Evolutionary conservation across 2,113 vertebrate genomes (phyloP).

Genomic region (Hipposideros armiger): DNA sequence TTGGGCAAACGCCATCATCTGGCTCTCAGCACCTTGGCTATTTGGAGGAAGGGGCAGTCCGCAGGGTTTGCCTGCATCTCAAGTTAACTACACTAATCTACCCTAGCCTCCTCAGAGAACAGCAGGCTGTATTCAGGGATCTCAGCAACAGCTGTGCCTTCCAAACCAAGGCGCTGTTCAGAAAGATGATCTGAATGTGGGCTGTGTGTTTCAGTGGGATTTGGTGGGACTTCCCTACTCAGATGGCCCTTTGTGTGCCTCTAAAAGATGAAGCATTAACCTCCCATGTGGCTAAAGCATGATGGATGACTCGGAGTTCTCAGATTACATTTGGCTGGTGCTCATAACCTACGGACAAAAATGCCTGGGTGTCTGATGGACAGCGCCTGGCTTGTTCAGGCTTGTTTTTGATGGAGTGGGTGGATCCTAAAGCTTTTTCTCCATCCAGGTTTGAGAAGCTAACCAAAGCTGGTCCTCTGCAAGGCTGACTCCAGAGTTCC

Average conservation of each 20-base stretch:
- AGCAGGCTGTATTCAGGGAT: constrained; percentile 77
- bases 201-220: constrained; percentile 66
- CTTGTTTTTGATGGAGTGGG: constrained; percentile 42
- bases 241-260: constrained; percentile 68
- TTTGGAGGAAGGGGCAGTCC: constrained; percentile 35
- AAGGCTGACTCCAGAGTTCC: not conserved
- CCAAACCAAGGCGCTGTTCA: constrained; percentile 82
- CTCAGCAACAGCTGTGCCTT: constrained; percentile 85
- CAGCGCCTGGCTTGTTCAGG: constrained; percentile 60
- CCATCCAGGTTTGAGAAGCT: constrained; percentile 31
- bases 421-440: not conserved
- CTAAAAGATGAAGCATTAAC: constrained; percentile 68
- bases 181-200: constrained; percentile 83
- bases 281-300: constrained; percentile 52
- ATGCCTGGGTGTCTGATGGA: not conserved
- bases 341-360: constrained; percentile 39
- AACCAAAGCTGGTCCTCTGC: not conserved
- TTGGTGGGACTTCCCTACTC: constrained; percentile 72
- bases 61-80: constrained; percentile 46
- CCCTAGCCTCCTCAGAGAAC: constrained; percentile 61
- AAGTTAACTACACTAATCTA: constrained; percentile 64
- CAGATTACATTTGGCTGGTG: constrained; percentile 69
- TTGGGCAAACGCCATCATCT: not conserved
- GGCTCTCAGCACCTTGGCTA: constrained; percentile 38
- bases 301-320: constrained; percentile 73